These are phyloP conservation scores for Caloenas nicobarica DNA, from an alignment of 2,113 vertebrate genomes.

Conservation along the genomic window DNA sequence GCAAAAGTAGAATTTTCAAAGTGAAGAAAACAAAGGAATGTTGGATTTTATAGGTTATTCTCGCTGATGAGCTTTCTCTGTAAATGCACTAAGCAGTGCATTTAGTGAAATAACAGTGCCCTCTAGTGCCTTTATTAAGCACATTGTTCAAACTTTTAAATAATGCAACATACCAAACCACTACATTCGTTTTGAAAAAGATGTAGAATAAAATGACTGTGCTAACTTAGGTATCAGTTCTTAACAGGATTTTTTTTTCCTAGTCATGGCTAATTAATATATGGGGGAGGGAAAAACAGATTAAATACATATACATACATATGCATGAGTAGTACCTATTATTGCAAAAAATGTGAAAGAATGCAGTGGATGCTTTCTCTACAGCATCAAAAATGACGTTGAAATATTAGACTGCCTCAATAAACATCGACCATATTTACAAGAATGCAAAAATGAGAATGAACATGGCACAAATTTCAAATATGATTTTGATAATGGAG, in stretches of 20 bases:
- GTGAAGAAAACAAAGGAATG: constrained; percentile 39
- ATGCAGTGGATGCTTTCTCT: background rate
- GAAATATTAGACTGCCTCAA: background rate
- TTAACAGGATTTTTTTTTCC: background rate
- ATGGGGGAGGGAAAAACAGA: no score
- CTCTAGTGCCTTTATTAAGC: constrained; percentile 63
- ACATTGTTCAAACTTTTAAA: background rate
- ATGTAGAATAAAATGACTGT: background rate
- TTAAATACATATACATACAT: background rate
- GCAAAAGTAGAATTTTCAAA: constrained; percentile 7
- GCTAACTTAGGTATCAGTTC: background rate
- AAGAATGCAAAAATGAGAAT: background rate
- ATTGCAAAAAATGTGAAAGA: background rate
- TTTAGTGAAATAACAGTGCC: constrained; percentile 68
- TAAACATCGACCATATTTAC: background rate
- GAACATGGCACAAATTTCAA: background rate
- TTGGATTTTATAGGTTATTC: background rate
- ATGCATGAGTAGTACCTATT: background rate
- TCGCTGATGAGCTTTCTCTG: background rate
- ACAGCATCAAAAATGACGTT: background rate
- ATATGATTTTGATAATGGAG: background rate
- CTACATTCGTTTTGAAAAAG: background rate
- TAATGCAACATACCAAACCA: background rate
- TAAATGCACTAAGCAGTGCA: background rate
- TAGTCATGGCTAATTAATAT: background rate